Percentiles rank a stretch among this genome's conserved stretches.
phyloP scores from a whole-genome alignment of 2,113 vertebrate genomes.

The Glareola pratincola region DNA sequence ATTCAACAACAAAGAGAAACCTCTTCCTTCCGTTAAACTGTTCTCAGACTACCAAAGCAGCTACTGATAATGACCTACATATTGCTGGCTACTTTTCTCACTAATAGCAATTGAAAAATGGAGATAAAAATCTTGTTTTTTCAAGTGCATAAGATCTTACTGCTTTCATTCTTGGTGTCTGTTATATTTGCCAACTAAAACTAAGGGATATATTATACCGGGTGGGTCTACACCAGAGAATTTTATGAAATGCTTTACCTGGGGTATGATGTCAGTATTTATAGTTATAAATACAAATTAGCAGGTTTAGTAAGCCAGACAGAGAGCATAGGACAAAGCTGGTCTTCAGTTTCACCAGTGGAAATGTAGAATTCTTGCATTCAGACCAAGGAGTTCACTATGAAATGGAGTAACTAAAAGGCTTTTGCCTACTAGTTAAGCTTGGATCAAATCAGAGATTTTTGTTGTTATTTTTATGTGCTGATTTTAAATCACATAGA shows the following conservation, averaged over 20 bases:
- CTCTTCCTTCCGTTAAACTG: slow-evolving; percentile 58
- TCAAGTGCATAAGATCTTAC: slow-evolving; percentile 8
- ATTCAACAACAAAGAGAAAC: slow-evolving; percentile 55
- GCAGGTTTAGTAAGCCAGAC: slow-evolving; percentile 5
- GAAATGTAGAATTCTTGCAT: not conserved
- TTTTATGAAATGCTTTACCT: not conserved
- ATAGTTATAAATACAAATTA: slow-evolving; percentile 23
- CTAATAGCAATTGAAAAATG: slow-evolving; percentile 30
- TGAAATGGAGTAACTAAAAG: not conserved
- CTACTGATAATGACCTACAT: slow-evolving; percentile 62
- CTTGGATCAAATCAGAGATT: not conserved
- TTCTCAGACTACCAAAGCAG: slow-evolving; percentile 51
- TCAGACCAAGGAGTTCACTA: not conserved
- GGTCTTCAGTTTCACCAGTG: not conserved
- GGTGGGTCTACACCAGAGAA: not conserved
- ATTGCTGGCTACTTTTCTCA: slow-evolving; percentile 58
- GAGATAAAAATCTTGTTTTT: slow-evolving; percentile 59
- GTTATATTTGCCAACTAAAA: slow-evolving; percentile 40
- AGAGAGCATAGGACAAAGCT: not conserved
- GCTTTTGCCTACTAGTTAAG: not conserved
- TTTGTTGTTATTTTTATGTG: not conserved
- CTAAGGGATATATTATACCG: not conserved
- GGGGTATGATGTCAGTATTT: not conserved
- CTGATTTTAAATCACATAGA: not conserved
- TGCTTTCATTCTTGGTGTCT: slow-evolving; percentile 19